phyloP scores from a whole-genome alignment of 30 jellyfish, hydroid and myxozoan species.

The Calvadosia cruxmelitensis region DNA sequence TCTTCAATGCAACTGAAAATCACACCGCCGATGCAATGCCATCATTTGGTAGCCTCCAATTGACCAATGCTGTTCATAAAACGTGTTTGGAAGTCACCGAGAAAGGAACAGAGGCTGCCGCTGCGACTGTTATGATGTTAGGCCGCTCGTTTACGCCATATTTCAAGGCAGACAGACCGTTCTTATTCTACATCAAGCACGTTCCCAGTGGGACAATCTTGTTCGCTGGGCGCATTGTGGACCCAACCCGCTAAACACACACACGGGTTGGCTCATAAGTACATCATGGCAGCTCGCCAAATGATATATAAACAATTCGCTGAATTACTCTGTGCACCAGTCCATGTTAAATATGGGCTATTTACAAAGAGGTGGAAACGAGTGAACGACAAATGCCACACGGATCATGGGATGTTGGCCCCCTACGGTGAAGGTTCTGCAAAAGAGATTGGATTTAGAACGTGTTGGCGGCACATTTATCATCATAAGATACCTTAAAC shows the following conservation, averaged over 20 bases:
- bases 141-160: neutral
- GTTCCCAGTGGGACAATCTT: neutral
- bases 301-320: too few relatives aligned
- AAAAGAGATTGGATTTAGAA: too few relatives aligned
- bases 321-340: too few relatives aligned
- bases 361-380: too few relatives aligned
- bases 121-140: neutral
- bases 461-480: too few relatives aligned
- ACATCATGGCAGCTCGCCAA: too few relatives aligned
- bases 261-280: too few relatives aligned
- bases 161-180: neutral
- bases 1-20: neutral
- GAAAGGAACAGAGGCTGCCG: constrained; percentile 1
- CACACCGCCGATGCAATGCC: neutral
- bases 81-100: neutral
- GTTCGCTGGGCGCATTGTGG: neutral
- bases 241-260: constrained; percentile 10
- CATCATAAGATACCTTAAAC: too few relatives aligned
- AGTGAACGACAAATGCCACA: too few relatives aligned
- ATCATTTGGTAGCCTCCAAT: neutral
- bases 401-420: too few relatives aligned
- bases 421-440: too few relatives aligned
- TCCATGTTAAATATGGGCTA: too few relatives aligned
- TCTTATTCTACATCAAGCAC: neutral
- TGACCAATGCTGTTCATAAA: neutral